Percentiles rank a stretch among this genome's conserved stretches.
phyloP scores from a whole-genome alignment of 2,113 vertebrate genomes.

The Phyllostomus hastatus region DNA sequence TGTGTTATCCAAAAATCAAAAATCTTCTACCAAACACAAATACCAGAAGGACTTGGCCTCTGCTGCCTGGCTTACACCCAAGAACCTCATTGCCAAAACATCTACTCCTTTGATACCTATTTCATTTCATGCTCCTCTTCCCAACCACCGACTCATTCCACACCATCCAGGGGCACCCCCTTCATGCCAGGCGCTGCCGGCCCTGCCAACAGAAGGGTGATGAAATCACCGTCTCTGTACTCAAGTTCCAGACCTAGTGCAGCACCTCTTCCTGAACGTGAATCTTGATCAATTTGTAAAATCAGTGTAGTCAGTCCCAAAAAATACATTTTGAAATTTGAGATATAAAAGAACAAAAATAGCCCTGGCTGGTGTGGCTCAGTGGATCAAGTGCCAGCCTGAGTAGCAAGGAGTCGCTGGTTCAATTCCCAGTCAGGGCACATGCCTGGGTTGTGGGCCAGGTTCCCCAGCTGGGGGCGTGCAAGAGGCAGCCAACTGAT shows the following conservation, averaged over 20 bases:
- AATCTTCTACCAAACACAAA: not conserved
- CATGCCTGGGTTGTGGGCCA: too few relatives aligned
- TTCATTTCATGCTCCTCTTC: conserved; percentile 9
- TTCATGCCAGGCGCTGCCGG: not conserved
- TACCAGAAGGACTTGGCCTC: not conserved
- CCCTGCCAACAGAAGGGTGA: not conserved
- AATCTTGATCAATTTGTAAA: not conserved
- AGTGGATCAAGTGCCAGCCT: too few relatives aligned
- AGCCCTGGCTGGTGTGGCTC: too few relatives aligned
- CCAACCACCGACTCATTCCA: not conserved
- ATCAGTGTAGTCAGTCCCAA: not conserved
- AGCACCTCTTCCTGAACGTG: not conserved
- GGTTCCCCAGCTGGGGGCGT: too few relatives aligned
- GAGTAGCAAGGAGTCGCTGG: too few relatives aligned
- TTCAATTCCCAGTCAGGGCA: too few relatives aligned
- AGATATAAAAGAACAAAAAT: not conserved
- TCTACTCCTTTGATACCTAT: not conserved
- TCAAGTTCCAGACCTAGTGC: not conserved
- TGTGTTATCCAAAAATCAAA: not conserved
- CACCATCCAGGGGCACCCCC: not conserved
- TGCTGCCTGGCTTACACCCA: not conserved
- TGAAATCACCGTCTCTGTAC: not conserved
- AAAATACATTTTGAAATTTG: not conserved
- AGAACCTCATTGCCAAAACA: not conserved
- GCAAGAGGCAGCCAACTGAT: too few relatives aligned